Evolutionary conservation across 2,113 vertebrate genomes (phyloP), one percentile per base, ranked within the genome.

Genomic region (Oostethus manadensis): DNA sequence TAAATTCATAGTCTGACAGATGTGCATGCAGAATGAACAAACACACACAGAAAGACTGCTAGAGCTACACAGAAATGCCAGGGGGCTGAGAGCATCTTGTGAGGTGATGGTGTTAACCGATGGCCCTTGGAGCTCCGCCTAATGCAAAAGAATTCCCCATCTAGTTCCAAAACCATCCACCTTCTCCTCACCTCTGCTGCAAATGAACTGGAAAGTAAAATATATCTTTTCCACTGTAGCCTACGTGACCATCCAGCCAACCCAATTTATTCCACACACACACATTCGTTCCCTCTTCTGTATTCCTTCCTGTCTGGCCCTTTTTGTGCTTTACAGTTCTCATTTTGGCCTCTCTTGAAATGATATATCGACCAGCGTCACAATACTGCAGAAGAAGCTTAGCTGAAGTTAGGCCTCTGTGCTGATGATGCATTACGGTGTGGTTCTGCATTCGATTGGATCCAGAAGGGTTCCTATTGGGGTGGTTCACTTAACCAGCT

Each of bases 401-500:
- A 3, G 23, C 14, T 58, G 62, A 59, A 21, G 29, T 66, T 46
- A 68, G 44, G 38, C n/a, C 17, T 46, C 4, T 8, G 17, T 65
- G 58, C 43, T 48, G 56, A 43, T 51, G 42, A n/a, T 21, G 33
- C 14, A 47, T 59, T 62, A 38, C 33, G 22, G 49, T 55, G 23
- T 60, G 59, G 29, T 51, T 50, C 40, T 18, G 21, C 65, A 18
- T 68, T 51, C 66, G 22, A 63, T 60, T 64, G 45, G 20, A 68
- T 61, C 29, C 29, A 13, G 49, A 35, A 48, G 29, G 29, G 29
- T 8, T 33, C 29, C 4, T 33, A 33, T 8, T 48, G 8, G 16
- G 14, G n/a, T 46, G 22, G 21, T 57, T 62, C 53, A 56, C 45
- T 60, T 58, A 29, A 35, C n/a, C 56, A 40, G 3, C 3, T 23